Evolutionary conservation across 2,113 vertebrate genomes (phyloP), one percentile per base, ranked within the genome.

Genomic region (Gasterosteus aculeatus): DNA sequence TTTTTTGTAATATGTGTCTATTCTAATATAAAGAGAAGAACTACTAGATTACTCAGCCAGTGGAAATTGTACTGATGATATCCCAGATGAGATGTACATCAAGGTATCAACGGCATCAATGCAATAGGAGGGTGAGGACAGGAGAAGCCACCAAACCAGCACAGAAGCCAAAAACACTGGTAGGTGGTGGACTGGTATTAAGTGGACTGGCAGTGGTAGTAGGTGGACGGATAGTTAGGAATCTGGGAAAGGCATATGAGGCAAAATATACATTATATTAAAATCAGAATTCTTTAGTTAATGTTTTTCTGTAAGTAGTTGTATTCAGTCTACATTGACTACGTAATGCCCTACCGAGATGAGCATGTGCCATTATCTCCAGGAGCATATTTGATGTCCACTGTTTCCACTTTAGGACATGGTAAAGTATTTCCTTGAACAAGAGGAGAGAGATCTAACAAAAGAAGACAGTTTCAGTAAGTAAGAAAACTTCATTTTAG

Each of bases 361-460:
- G 53, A 54, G 42, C 85, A 87, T 35, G 83, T 65, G 18, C 33
- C 79, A 2, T 42, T 0, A 12, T 72, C 22, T n/a, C 1, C 31
- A 0, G 61, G 31, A 15, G 65, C 68, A 46, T 72, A 0, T 42
- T 0, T 12, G 8, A 77, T 22, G 4, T 38, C 57, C 22, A 46
- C 38, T 31, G 53, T 35, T 59, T 1, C 5, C 10, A 73, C 6
- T 18, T 66, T 1, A 58, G 75, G 58, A 74, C 87, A 88, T 39
- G 85, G 83, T 1, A 91, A 39, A 58, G 5, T 0, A 47, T 7
- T 85, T 67, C 72, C 69, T 39, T 67, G 22, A 2, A 85, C 14
- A 0, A 89, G 33, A 42, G 82, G 67, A 46, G 74, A 69, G 26
- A 89, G 7, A 72, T 89, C 87, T 91, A 58, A 10, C 3, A 70